These are phyloP conservation scores for Darevskia mixta DNA, from an alignment of 2,797 vertebrate species.

Conservation along the genomic window DNA sequence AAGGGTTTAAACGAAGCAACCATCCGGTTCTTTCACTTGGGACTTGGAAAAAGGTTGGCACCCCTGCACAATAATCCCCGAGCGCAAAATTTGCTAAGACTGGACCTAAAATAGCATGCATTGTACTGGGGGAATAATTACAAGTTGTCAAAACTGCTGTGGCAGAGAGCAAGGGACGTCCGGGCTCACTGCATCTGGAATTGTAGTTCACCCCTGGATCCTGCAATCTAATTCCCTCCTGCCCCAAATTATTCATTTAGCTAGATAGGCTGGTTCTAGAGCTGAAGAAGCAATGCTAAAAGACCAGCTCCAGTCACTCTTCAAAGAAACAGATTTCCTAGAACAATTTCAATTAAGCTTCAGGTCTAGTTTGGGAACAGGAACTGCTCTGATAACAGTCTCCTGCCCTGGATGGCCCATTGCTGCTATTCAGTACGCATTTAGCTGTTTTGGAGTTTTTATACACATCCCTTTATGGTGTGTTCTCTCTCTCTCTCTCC, in stretches of 20 bases:
- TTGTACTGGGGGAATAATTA: slow-evolving; percentile 7
- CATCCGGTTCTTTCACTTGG: background rate
- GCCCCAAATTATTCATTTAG: background rate
- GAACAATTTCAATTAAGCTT: too few species aligned
- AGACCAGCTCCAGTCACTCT: too few species aligned
- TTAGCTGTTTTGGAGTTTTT: too few species aligned
- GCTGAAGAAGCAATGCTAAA: background rate
- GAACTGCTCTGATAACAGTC: too few species aligned
- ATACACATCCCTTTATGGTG: too few species aligned
- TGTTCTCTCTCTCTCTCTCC: too few species aligned
- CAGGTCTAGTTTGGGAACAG: too few species aligned
- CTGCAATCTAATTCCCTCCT: background rate
- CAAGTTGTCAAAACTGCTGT: slow-evolving; percentile 1
- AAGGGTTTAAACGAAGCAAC: background rate
- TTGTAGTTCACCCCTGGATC: background rate
- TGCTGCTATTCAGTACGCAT: too few species aligned
- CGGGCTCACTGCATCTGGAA: background rate
- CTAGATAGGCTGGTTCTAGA: background rate
- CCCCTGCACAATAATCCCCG: slow-evolving; percentile 3
- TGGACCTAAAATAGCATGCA: slow-evolving; percentile 26
- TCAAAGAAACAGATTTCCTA: too few species aligned
- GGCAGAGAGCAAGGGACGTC: background rate
- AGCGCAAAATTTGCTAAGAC: slow-evolving; percentile 6
- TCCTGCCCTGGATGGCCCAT: too few species aligned
- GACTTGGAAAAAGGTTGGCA: slow-evolving; percentile 8